phyloP scores from a whole-genome alignment of 2,888 invertebrate species.

The Pimpla rufipes region DNA sequence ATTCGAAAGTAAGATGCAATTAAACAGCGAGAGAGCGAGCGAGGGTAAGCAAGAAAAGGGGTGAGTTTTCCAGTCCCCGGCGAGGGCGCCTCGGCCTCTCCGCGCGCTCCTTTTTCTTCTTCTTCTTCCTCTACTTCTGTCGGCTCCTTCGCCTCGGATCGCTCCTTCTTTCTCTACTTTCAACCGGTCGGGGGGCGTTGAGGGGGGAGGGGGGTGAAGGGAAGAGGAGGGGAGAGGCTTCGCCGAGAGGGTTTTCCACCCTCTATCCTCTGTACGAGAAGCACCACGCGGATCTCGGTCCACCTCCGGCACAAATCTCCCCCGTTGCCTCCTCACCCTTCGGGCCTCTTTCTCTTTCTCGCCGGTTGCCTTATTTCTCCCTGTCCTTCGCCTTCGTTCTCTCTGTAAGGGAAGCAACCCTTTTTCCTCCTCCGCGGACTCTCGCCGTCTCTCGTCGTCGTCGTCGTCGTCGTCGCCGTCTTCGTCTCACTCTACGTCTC shows the following conservation, averaged over 20 bases:
- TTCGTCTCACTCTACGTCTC: constrained; percentile 17
- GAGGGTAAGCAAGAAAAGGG: constrained; percentile 86
- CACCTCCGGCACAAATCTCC: constrained; percentile 64
- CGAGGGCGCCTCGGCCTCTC: constrained; percentile 63
- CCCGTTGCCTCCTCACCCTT: constrained; percentile 37
- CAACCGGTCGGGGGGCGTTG: constrained; percentile 55
- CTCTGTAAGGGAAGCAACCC: constrained; percentile 83
- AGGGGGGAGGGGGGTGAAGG: not conserved
- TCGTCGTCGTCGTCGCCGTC: not conserved
- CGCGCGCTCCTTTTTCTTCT: constrained; percentile 67
- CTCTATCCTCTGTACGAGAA: constrained; percentile 65
- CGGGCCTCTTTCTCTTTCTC: constrained; percentile 40
- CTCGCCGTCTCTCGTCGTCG: constrained; percentile 30
- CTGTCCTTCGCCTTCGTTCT: constrained; percentile 52
- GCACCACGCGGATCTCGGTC: constrained; percentile 67
- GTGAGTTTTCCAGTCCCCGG: constrained; percentile 84
- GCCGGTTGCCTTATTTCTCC: constrained; percentile 57
- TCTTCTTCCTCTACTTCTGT: constrained; percentile 66
- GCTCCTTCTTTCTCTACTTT: constrained; percentile 68
- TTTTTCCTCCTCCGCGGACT: constrained; percentile 82
- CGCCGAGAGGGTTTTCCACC: constrained; percentile 73
- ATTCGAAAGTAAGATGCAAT: constrained; percentile 86
- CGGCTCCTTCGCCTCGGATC: constrained; percentile 70
- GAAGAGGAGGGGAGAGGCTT: not conserved
- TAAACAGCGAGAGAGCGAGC: constrained; percentile 83